Conservation (phyloP, 2,797 vertebrate genomes). For the Gila robusta region DNA sequence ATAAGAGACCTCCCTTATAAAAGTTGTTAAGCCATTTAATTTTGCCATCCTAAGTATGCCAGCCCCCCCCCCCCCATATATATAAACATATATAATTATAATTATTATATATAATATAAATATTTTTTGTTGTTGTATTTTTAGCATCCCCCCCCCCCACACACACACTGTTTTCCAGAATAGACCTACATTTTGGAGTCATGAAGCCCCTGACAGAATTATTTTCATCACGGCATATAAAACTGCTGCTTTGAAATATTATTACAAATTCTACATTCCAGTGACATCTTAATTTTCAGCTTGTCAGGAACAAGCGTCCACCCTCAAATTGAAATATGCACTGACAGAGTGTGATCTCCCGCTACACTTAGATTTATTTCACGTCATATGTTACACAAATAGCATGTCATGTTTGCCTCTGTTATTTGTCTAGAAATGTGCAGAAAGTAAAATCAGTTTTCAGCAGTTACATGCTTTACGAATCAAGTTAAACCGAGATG, state of each 20-base stretch:
- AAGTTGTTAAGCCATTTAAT: no score
- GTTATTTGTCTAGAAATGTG: slow-evolving; percentile 52
- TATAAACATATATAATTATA: no score
- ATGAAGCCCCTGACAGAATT: not conserved
- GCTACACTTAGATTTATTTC: not conserved
- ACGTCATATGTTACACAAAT: slow-evolving; percentile 29
- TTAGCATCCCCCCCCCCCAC: no score
- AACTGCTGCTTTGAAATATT: slow-evolving; percentile 18
- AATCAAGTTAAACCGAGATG: slow-evolving; percentile 61
- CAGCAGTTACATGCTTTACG: slow-evolving; percentile 55
- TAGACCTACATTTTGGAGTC: not conserved
- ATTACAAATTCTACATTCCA: slow-evolving; percentile 15
- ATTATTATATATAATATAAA: no score
- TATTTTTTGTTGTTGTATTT: no score
- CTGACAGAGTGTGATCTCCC: slow-evolving; percentile 24
- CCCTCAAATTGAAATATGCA: slow-evolving; percentile 10
- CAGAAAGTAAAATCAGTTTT: slow-evolving; percentile 60
- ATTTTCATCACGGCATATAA: not conserved
- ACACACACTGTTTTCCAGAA: not conserved
- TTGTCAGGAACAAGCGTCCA: slow-evolving; percentile 16
- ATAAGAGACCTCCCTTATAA: not conserved
- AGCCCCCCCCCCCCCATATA: no score
- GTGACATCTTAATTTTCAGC: slow-evolving; percentile 42
- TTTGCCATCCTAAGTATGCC: no score
- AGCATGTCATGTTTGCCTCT: slow-evolving; percentile 24